Evolutionary conservation across 2,113 vertebrate genomes (phyloP), one percentile per base, ranked within the genome.

Genomic region (Martes martes): DNA sequence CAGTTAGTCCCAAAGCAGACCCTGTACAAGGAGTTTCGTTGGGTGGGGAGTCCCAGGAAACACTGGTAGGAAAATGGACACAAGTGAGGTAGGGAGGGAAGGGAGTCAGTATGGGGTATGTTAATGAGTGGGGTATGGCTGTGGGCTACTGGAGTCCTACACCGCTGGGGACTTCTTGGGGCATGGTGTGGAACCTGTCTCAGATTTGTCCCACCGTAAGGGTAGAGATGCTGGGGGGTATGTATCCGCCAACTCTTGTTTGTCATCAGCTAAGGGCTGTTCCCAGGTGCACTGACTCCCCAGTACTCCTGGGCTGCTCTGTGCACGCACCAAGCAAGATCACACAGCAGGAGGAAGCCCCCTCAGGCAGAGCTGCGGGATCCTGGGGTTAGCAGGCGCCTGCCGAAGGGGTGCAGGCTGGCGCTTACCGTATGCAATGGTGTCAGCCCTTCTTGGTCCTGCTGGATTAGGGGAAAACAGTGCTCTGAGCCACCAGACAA

Each of bases 401-500:
- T 65, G 61, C 4, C 3, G 16, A 36, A 86, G n/a, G 74, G 18
- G 2, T 11, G 15, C 39, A 9, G 1, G 31, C 26, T 55, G 71
- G 82, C 7, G 6, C 36, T 15, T 55, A 0, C 21, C 2, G 4
- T 33, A n/a, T 61, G 69, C 74, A 8, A 6, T 1, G 10, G 59
- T 23, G 52, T 19, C 59, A 74, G 52, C n/a, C 45, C 71, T 82
- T 52, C 39, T 23, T 10, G 39, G 18, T n/a, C 47, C 61, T 79
- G 15, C 47, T 36, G 50, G 11, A 50, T 42, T 18, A 50, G 52
- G 26, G 36, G 55, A 42, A 96, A 83, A 69, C 55, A 90, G 33
- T 85, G 55, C 59, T 95, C 88, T 0, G 80, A 97, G 82, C n/a
- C 97, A 81, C 74, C 95, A 69, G 73, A 94, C 47, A 83, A 88